Evolutionary conservation across 2,113 vertebrate genomes (phyloP), one percentile per base, ranked within the genome.

Genomic region (Hippolais icterina): DNA sequence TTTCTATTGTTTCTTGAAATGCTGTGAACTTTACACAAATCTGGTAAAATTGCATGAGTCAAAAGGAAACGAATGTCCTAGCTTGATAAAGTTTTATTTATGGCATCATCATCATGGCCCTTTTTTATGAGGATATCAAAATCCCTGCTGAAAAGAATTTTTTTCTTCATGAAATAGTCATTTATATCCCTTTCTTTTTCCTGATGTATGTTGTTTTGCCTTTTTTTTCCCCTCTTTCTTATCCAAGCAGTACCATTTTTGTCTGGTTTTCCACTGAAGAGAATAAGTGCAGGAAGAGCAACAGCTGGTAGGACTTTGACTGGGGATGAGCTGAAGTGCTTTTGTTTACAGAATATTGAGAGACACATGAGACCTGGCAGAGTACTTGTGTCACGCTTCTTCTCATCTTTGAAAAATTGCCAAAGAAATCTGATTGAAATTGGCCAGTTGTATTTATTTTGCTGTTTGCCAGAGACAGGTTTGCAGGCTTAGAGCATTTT

Each of bases 1-100:
- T 98, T 95, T 97, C 88, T 81, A 64, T 95, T 98, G 91, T 97
- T 95, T 95, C 83, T 93, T 91, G 87, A 97, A 98, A 87, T 33
- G 19, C 53, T 90, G 50, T 96, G 88, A 96, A 93, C 91, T 91
- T 91, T 94, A 89, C 79, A 95, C 89, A 98, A 94, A 95, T 97
- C 69, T 93, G 93, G 87, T 95, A 94, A 91, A 96, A 95, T 61
- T 90, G 29, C 22, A 16, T 22, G 68, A 93, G 68, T 90, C 87
- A 75, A 92, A 97, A 87, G 52, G 82, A 97, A 97, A 95, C 95
- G 66, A 86, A 97, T 92, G 64, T 71, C 49, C 72, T 94, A 53
- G 46, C 59, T 92, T 59, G 52, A 35, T 79, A 78, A 35, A 70
- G 46, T 86, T 96, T 97, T 90, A 52, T 80, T 88, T 69, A 70